phyloP scores from a whole-genome alignment of 2,113 vertebrate genomes.

The Spermophilus dauricus region DNA sequence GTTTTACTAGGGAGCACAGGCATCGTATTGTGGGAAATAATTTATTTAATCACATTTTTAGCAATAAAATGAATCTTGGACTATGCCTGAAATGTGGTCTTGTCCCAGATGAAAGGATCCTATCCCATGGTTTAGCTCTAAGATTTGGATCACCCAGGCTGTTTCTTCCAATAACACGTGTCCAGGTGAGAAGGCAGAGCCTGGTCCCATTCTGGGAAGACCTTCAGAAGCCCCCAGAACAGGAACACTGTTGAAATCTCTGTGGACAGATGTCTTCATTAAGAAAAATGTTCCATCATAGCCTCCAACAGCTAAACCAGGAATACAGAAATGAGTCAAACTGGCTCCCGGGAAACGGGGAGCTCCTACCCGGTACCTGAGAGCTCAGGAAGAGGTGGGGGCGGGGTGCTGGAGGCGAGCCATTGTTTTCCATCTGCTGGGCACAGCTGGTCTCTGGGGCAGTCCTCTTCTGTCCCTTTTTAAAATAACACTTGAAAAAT shows the following conservation, averaged over 20 bases:
- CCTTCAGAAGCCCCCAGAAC: not conserved
- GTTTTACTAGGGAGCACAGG: not conserved
- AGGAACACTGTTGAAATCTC: not conserved
- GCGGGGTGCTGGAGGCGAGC: rapidly evolving
- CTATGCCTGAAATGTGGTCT: not conserved
- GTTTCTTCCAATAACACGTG: not conserved
- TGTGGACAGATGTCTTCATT: not conserved
- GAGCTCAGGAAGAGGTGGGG: not conserved
- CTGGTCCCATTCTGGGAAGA: not conserved
- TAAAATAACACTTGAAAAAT: not conserved
- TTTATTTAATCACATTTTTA: too few species aligned
- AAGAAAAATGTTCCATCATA: not conserved
- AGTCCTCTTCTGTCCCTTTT: not conserved
- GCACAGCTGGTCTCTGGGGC: rapidly evolving
- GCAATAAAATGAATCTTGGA: not conserved
- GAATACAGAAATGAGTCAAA: not conserved
- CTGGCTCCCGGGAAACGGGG: not conserved
- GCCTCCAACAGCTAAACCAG: not conserved
- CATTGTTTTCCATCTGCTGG: rapidly evolving
- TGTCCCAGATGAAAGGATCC: not conserved
- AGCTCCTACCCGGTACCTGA: not conserved
- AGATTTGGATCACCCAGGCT: not conserved
- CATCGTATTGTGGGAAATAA: not conserved
- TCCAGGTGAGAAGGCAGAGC: not conserved
- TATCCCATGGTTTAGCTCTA: not conserved